Evolutionary conservation across 2,113 vertebrate species (phyloP).

Genomic region (Reinhardtius hippoglossoides): DNA sequence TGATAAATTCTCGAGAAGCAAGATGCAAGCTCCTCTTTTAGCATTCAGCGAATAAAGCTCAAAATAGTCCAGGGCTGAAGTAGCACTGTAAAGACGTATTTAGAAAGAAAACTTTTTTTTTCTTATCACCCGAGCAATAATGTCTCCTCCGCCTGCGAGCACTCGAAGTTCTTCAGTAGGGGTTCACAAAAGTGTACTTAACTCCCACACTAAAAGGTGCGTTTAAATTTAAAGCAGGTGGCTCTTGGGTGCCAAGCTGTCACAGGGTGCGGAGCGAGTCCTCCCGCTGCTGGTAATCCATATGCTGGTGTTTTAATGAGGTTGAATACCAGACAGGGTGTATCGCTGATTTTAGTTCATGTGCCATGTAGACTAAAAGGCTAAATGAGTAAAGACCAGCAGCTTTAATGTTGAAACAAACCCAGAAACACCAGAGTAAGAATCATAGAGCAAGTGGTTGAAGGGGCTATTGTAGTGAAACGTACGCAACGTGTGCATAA

Average conservation of each 20-base stretch:
- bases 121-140: conserved; percentile 8
- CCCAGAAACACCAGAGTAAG: neutral
- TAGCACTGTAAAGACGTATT: conserved; percentile 1
- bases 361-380: neutral
- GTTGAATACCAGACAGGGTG: conserved; percentile 3
- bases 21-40: neutral
- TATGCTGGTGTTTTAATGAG: conserved; percentile 7
- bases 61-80: neutral
- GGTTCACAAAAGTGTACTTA: conserved; percentile 33
- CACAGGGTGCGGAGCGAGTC: neutral
- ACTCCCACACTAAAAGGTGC: conserved; percentile 54
- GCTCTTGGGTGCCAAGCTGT: conserved; percentile 35
- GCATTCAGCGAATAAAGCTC: neutral
- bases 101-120: conserved; percentile 14
- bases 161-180: conserved; percentile 1
- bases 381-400: neutral
- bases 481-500: no score
- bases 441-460: no score
- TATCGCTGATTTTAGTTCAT: neutral
- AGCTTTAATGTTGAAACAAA: neutral
- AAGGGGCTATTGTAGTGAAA: no score
- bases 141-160: neutral
- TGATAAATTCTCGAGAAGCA: conserved; percentile 6
- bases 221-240: conserved; percentile 38
- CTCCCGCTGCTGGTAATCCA: conserved; percentile 30